Percentiles rank a stretch among this genome's conserved stretches.
phyloP scores from a whole-genome alignment of 2,113 vertebrate species.

The Phainopepla nitens region DNA sequence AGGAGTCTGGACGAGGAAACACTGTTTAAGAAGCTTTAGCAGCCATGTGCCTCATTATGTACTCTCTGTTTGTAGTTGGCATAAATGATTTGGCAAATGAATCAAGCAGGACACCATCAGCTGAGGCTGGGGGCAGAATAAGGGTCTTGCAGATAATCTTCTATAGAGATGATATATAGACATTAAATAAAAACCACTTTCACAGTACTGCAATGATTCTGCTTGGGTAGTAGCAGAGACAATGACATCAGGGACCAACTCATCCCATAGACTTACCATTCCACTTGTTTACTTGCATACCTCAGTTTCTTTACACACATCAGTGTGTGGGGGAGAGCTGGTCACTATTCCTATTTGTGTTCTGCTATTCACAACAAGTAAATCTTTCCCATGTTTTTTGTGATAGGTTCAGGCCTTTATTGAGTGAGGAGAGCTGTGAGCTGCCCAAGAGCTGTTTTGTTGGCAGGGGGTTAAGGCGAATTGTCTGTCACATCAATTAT shows the following conservation, averaged over 20 bases:
- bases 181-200: neutral
- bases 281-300: neutral
- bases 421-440: slow-evolving; percentile 24
- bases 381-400: slow-evolving; percentile 30
- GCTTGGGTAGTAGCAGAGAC: neutral
- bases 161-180: neutral
- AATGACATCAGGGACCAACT: neutral
- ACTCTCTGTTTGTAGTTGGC: neutral
- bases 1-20: neutral
- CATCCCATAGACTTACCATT: neutral
- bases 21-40: neutral
- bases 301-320: neutral
- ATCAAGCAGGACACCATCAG: neutral
- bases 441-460: slow-evolving; percentile 42
- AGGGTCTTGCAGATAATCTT: neutral
- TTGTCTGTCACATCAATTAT: slow-evolving; percentile 65
- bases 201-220: neutral
- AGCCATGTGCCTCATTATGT: neutral
- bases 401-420: slow-evolving; percentile 5
- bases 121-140: neutral
- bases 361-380: slow-evolving; percentile 41
- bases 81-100: neutral
- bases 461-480: slow-evolving; percentile 41
- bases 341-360: neutral
- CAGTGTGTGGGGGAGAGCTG: neutral